These are phyloP conservation scores for Tipula helvola DNA, from an alignment of 2,888 invertebrate genomes.

Conservation along the genomic window DNA sequence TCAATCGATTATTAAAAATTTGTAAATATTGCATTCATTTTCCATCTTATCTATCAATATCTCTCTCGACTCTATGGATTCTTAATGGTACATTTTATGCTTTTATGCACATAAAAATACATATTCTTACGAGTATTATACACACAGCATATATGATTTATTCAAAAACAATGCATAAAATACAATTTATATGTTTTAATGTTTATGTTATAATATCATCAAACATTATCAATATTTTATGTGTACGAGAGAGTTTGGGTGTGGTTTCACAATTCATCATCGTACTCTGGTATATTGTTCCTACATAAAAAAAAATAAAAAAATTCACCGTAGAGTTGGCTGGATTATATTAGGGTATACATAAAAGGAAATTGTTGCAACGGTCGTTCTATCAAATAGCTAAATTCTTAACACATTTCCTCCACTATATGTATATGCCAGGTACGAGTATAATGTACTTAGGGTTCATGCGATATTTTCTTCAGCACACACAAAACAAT, in stretches of 20 bases:
- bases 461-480: background rate
- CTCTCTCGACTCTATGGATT: background rate
- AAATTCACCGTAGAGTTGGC: background rate
- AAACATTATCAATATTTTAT: background rate
- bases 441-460: too few relatives aligned
- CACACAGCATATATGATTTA: background rate
- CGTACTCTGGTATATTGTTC: background rate
- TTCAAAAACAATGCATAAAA: background rate
- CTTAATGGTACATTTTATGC: background rate
- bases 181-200: background rate
- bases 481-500: background rate
- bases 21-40: background rate
- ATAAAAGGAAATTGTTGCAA: background rate
- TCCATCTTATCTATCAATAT: background rate
- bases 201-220: background rate
- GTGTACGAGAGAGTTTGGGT: background rate
- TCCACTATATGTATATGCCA: background rate
- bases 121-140: background rate
- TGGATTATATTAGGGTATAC: background rate
- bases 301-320: background rate
- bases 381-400: background rate
- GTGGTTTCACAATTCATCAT: background rate
- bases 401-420: background rate
- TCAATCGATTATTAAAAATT: background rate
- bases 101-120: background rate